phyloP scores from a whole-genome alignment of 2,797 vertebrate species.

The Falco berigora region DNA sequence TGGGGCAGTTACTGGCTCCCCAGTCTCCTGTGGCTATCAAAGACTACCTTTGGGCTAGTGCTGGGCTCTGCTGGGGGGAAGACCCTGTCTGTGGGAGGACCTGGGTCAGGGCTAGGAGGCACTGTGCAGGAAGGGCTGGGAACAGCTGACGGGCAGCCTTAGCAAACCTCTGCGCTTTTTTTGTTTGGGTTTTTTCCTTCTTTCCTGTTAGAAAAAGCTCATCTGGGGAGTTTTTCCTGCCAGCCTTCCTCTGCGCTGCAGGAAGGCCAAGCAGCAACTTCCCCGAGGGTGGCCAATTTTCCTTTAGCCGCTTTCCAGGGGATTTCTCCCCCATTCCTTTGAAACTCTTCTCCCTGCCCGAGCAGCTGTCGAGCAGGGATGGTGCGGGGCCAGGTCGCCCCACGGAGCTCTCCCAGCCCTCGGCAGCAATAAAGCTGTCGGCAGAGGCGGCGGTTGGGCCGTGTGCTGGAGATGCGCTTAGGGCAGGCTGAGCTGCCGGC shows the following conservation, averaged over 20 bases:
- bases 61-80: background rate
- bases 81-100: background rate
- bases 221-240: background rate
- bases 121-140: background rate
- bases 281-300: background rate
- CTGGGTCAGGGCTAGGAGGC: background rate
- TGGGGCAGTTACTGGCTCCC: too few relatives aligned
- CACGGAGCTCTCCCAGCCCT: background rate
- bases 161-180: background rate
- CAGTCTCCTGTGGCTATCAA: background rate
- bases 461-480: background rate
- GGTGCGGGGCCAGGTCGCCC: background rate
- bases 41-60: background rate
- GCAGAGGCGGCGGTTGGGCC: background rate
- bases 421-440: slow-evolving; percentile 18
- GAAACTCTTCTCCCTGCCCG: accelerated
- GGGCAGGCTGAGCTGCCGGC: background rate
- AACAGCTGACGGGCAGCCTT: background rate
- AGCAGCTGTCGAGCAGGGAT: background rate
- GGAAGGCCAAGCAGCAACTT: background rate
- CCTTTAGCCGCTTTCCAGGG: background rate
- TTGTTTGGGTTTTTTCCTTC: too few relatives aligned
- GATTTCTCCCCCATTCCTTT: background rate
- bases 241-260: background rate
- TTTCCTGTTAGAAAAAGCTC: background rate